Evolutionary conservation across 2,113 vertebrate species (phyloP).

Genomic region (Tachysurus fulvidraco): DNA sequence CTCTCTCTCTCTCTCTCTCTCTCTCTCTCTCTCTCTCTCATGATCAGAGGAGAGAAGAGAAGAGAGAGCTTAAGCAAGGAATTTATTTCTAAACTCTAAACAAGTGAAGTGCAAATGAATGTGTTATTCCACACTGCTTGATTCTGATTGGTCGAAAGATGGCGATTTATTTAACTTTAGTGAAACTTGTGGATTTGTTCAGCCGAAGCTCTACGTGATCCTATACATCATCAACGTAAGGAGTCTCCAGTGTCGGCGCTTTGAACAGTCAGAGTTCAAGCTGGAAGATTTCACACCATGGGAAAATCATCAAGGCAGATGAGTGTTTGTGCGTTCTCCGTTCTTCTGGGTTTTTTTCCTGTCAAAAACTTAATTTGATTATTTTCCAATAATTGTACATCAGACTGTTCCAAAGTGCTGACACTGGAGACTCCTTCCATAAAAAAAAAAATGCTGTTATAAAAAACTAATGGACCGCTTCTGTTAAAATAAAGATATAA

Average conservation of each 20-base stretch:
- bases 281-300: background rate
- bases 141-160: constrained; percentile 3
- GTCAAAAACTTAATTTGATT: background rate
- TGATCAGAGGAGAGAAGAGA: background rate
- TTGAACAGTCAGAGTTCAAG: background rate
- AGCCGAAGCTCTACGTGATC: background rate
- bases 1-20: constrained; percentile 31
- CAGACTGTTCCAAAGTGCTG: background rate
- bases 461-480: background rate
- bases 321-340: too few relatives aligned
- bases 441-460: background rate
- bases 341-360: background rate
- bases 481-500: background rate
- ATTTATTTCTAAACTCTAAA: background rate
- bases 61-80: background rate
- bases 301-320: too few relatives aligned
- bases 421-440: background rate
- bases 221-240: background rate
- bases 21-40: constrained; percentile 17
- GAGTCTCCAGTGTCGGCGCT: background rate
- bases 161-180: background rate
- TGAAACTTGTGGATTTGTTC: too few relatives aligned
- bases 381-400: background rate
- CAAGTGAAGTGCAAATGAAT: background rate
- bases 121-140: background rate